These are phyloP conservation scores for Lutjanus campechanus DNA, from an alignment of 2,797 vertebrate genomes.

Conservation along the genomic window DNA sequence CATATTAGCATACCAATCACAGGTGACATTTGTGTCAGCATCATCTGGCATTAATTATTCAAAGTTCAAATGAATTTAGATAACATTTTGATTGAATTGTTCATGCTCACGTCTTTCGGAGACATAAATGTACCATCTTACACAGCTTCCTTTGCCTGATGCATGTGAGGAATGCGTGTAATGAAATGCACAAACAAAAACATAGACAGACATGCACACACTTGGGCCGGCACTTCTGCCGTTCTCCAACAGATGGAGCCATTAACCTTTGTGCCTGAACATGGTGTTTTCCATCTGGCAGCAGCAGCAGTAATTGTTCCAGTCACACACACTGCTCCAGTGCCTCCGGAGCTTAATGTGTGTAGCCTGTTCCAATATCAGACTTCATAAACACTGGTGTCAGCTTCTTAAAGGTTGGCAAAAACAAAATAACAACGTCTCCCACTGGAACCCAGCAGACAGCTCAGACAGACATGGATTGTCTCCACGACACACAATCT, in stretches of 20 bases:
- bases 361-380: slow-evolving; percentile 58
- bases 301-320: slow-evolving; percentile 53
- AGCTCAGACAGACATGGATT: slow-evolving; percentile 25
- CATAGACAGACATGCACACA: background rate
- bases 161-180: background rate
- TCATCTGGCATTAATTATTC: slow-evolving; percentile 19
- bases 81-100: background rate
- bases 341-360: slow-evolving; percentile 56
- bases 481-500: slow-evolving; percentile 12
- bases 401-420: slow-evolving; percentile 49
- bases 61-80: slow-evolving; percentile 13
- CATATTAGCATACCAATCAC: slow-evolving; percentile 2
- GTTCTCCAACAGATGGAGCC: slow-evolving; percentile 82
- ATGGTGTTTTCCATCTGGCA: slow-evolving; percentile 43
- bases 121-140: background rate
- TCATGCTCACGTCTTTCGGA: background rate
- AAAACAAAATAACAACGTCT: slow-evolving; percentile 59
- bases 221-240: slow-evolving; percentile 21
- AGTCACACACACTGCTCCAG: slow-evolving; percentile 51
- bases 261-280: slow-evolving; percentile 70
- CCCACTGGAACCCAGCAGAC: slow-evolving; percentile 43
- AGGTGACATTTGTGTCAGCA: slow-evolving; percentile 12
- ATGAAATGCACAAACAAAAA: background rate
- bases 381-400: slow-evolving; percentile 61
- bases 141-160: background rate